Conservation (phyloP, 2,888 invertebrate genomes). For the Pristionchus fissidentatus region DNA sequence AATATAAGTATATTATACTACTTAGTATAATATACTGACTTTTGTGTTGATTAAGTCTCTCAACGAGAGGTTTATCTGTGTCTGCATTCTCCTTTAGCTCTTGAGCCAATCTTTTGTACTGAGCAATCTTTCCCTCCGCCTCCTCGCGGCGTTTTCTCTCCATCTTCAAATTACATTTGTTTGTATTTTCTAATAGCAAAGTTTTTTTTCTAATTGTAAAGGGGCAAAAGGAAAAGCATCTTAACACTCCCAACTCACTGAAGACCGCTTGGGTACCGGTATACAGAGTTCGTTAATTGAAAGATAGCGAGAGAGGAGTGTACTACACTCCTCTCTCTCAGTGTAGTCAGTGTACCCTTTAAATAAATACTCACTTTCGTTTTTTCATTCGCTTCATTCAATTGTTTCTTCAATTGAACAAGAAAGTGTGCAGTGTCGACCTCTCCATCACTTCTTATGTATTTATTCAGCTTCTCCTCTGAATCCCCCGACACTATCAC, state of each 20-base stretch:
- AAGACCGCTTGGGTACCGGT: no score
- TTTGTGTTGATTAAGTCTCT: not conserved
- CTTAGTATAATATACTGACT: no score
- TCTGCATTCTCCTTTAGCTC: not conserved
- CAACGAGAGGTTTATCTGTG: not conserved
- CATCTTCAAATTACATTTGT: not conserved
- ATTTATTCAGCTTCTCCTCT: constrained; percentile 14
- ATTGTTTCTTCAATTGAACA: not conserved
- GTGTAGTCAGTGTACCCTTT: no score
- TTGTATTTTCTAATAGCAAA: not conserved
- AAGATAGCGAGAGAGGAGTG: no score
- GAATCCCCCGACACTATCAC: not conserved
- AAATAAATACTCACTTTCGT: not conserved
- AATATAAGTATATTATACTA: no score
- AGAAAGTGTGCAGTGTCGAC: constrained; percentile 30
- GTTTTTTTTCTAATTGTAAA: not conserved
- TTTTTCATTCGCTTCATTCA: constrained; percentile 28
- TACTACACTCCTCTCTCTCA: no score
- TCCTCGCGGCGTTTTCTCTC: constrained; percentile 3
- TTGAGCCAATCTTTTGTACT: constrained; percentile 23
- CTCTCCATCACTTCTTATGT: constrained; percentile 14
- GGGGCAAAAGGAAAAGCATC: not conserved
- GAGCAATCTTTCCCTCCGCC: not conserved
- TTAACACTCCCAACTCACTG: no score
- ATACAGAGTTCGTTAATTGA: no score